Base-by-base conservation (phyloP, 1,140 invertebrate species). In the Drosophila varians region DNA sequence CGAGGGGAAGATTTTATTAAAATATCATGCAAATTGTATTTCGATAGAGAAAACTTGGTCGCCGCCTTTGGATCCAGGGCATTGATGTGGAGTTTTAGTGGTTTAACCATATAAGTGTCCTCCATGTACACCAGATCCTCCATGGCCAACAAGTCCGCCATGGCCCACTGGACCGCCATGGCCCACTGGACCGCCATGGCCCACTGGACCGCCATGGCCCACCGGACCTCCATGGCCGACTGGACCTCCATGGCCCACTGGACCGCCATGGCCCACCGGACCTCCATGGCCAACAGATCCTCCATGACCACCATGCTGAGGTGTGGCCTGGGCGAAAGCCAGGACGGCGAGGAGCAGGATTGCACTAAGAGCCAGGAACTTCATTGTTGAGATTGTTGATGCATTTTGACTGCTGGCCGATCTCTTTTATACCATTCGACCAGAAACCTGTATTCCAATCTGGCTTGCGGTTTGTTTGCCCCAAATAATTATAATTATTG, bases 261-360 rank as follows among this genome's bases (percentile, higher is more conserved):
- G 9, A 12, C 23, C n/a, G 7, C 19, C 31, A 18, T 28, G 28
- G 11, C 23, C 12, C 4, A 1, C 4, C 11, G 8, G 1, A 11
- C 40, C 43, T 8, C 8, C 43, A 46, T 42, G 25, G 2, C 55
- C 12, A 8, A 0, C 21, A 1, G 16, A 26, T 26, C 19, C 21
- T 3, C 52, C 47, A 8, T n/a, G 21, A 6, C 65, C 74, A 4
- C 38, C 38, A 42, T 42, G 38, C 3, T 42, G 38, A 3, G 43
- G 54, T 46, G 58, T 62, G 3, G 60, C 60, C 60, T 60, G 60
- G 23, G 62, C 60, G 3, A n/a, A 9, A 45, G 56, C 56, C 42
- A 64, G 60, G 9, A 8, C 53, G 53, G n/a, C 23, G 23, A 64
- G 12, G 28, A 64, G 18, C 1, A 64, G 56, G 12, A 64, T 18